phyloP scores from a whole-genome alignment of 2,113 vertebrate species.

The Alosa alosa region DNA sequence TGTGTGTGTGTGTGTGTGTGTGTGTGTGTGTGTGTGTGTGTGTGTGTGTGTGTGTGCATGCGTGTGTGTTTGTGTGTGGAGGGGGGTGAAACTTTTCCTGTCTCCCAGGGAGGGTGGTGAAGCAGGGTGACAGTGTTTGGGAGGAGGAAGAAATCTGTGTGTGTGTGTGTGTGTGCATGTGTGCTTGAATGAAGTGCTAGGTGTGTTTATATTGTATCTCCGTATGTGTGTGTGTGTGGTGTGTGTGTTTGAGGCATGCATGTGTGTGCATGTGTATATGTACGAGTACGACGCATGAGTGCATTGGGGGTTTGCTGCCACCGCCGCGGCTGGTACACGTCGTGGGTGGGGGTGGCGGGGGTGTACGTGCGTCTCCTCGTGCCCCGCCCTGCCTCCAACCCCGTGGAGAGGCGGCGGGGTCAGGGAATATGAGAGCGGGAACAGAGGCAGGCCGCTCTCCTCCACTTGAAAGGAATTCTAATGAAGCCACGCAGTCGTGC shows the following conservation, averaged over 20 bases:
- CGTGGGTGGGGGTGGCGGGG: not conserved
- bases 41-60: conserved; percentile 6
- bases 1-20: not conserved
- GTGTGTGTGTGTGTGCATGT: not conserved
- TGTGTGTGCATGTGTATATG: not conserved
- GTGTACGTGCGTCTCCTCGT: conserved; percentile 30
- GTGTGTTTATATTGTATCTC: not conserved
- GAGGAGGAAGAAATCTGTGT: conserved; percentile 54
- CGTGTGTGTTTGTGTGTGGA: not conserved
- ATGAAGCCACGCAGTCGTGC: conserved; percentile 73
- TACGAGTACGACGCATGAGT: not conserved
- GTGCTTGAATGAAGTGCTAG: not conserved
- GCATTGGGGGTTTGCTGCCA: not conserved
- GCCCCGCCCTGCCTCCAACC: conserved; percentile 34
- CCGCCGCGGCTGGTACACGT: not conserved
- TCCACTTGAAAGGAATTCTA: conserved; percentile 82
- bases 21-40: not conserved
- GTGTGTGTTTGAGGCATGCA: not conserved
- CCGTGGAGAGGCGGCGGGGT: conserved; percentile 51
- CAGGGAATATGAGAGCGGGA: conserved; percentile 76
- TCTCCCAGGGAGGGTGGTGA: conserved; percentile 49
- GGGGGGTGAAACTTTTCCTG: conserved; percentile 37
- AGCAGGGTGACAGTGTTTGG: conserved; percentile 68
- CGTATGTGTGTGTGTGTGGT: not conserved
- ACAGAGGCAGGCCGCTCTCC: conserved; percentile 73